Percentiles rank a stretch among this genome's conserved stretches.
Evolutionary conservation across 2,113 vertebrate species (phyloP).

Genomic region (Anhinga anhinga): DNA sequence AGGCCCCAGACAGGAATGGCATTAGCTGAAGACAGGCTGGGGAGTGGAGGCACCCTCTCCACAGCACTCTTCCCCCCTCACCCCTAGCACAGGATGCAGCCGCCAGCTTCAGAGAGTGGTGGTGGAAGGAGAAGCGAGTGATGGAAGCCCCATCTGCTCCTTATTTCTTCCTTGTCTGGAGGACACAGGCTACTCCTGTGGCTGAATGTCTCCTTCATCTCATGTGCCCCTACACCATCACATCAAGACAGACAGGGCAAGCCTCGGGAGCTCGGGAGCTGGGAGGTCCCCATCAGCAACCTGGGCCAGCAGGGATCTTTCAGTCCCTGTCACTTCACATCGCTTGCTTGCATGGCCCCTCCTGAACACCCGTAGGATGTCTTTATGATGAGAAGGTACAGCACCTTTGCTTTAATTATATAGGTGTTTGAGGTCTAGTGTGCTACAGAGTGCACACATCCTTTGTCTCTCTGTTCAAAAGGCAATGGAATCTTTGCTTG

Average conservation of each 20-base stretch:
- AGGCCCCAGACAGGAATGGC: not conserved
- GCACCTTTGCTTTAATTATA: not conserved
- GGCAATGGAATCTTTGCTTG: not conserved
- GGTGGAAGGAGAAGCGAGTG: not conserved
- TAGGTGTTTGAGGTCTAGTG: not conserved
- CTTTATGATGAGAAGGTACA: fast-evolving
- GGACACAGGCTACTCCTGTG: not conserved
- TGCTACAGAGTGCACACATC: not conserved
- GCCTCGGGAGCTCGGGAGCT: not conserved
- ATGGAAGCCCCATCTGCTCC: not conserved
- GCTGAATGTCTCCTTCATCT: not conserved
- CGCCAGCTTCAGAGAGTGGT: not conserved
- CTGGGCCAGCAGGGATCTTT: not conserved
- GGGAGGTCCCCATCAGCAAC: not conserved
- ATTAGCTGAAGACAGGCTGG: not conserved
- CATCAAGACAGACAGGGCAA: not conserved
- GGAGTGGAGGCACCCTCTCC: not conserved
- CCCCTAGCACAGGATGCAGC: not conserved
- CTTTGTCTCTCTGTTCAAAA: not conserved
- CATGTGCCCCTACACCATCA: not conserved
- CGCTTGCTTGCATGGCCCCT: not conserved
- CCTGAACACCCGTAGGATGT: not conserved
- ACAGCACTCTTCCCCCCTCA: fast-evolving
- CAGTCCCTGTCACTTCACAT: not conserved
- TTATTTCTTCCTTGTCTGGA: not conserved